Conservation (phyloP, 2,888 invertebrate species). For the Prosopocoilus inquinatus region DNA sequence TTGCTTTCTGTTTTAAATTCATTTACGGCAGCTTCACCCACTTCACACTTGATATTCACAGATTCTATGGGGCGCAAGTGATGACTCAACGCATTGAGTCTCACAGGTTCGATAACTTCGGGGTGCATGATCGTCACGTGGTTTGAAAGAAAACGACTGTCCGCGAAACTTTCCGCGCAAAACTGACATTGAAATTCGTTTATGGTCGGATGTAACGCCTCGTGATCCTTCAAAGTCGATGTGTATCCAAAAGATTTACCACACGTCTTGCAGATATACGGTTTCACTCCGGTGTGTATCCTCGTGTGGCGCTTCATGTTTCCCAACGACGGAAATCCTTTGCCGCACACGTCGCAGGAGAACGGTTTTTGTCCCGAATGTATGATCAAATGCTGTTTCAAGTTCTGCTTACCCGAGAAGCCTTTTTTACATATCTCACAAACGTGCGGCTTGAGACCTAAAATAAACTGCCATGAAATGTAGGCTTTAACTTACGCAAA, state of each 20-base stretch:
- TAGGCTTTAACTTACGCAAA: too few species aligned
- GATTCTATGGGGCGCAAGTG: too few species aligned
- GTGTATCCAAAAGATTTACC: conserved; percentile 42
- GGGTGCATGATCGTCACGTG: too few species aligned
- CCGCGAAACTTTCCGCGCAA: too few species aligned
- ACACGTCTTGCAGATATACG: conserved; percentile 39
- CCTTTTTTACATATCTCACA: conserved; percentile 40
- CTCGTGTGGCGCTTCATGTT: conserved; percentile 42
- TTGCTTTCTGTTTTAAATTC: too few species aligned
- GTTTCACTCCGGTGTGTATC: conserved; percentile 44
- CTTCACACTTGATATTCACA: too few species aligned
- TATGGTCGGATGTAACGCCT: conserved; percentile 40
- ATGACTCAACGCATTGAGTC: too few species aligned
- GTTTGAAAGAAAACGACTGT: too few species aligned
- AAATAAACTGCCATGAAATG: conserved; percentile 4
- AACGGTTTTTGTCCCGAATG: conserved; percentile 44
- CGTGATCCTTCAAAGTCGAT: conserved; percentile 44
- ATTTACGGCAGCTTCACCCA: too few species aligned
- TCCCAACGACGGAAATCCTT: conserved; percentile 40
- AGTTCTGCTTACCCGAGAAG: conserved; percentile 41
- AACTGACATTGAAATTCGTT: conserved; percentile 16
- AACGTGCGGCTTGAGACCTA: conserved; percentile 39
- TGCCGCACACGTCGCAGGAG: conserved; percentile 38
- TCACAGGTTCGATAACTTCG: too few species aligned
- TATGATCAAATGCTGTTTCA: conserved; percentile 41